Base-by-base conservation (phyloP, 2,113 vertebrate species). In the Recurvirostra avosetta region DNA sequence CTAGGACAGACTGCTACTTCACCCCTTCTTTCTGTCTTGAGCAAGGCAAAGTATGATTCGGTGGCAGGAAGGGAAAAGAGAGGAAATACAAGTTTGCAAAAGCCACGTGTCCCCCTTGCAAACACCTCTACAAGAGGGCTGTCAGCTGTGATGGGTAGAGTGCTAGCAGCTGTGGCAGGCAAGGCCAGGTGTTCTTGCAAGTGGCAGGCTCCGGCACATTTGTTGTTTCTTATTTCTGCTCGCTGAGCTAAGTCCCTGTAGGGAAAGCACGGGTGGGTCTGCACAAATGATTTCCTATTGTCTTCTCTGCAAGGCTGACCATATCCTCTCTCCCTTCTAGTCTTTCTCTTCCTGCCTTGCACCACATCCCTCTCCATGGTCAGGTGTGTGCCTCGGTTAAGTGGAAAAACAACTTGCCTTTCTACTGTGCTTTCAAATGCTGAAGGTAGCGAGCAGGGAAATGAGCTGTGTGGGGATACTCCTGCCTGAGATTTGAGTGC, bases 211-310 rank as follows among this genome's bases (percentile, higher is more conserved):
- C 72, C 7, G 0, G n/a, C 45, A 82, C 81, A 94, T 75, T 94
- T 96, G 67, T 79, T 85, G 59, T 92, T 96, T 86, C 88, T 93
- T 89, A 72, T 95, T 96, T 95, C 66, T 90, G 20, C 36, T 81
- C 1, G 0, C 49, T 90, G 87, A 89, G 56, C 80, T 85, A 89
- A 75, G 27, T 78, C 87, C 43, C 84, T 34, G 17, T 52, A 65
- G 76, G 79, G 43, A 92, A 74, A 52, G 36, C 65, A 71, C 4
- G 74, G 52, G 68, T 88, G 87, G 88, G 76, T 85, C 87, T 96
- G 94, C 34, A 72, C 11, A 93, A 95, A 78, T 41, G 56, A 78
- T 96, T 62, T 91, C 18, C 88, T 80, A 86, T 95, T 96, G 87
- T 96, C 78, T 88, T 86, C 41, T 74, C 47, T 70, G n/a, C 26